Conservation (phyloP, 2,113 vertebrate species). For the Piliocolobus tephrosceles region DNA sequence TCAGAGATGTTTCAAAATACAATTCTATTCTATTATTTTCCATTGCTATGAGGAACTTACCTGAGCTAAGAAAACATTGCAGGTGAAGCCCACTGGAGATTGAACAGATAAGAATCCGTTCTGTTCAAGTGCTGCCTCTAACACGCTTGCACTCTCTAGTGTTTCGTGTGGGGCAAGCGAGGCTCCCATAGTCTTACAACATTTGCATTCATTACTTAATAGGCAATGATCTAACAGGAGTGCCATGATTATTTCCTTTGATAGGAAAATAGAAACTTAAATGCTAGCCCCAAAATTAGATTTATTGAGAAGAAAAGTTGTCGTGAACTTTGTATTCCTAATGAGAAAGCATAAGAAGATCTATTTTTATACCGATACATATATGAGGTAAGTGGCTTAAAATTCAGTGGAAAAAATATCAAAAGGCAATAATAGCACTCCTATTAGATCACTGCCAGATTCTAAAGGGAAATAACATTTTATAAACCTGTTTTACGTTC, state of each 20-base stretch:
- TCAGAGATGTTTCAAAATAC: conserved; percentile 22
- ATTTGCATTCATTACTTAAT: neutral
- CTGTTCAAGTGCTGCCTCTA: neutral
- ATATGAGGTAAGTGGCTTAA: neutral
- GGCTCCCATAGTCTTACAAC: neutral
- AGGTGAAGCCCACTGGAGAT: neutral
- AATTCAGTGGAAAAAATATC: neutral
- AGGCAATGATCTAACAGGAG: neutral
- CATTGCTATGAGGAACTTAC: neutral
- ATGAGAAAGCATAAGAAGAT: neutral
- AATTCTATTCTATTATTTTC: conserved; percentile 8
- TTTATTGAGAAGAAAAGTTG: neutral
- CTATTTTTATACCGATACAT: neutral
- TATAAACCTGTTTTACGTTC: neutral
- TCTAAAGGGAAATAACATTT: neutral
- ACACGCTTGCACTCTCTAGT: neutral
- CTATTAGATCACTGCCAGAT: neutral
- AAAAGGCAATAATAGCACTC: neutral
- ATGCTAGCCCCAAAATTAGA: neutral
- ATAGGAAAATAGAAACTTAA: neutral
- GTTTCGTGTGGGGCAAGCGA: neutral
- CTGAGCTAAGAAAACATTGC: conserved; percentile 12
- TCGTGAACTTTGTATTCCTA: neutral
- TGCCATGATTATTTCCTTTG: neutral
- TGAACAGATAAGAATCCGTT: neutral